Base-by-base conservation (phyloP, 2,888 invertebrate species). In the Pandemis heparana region DNA sequence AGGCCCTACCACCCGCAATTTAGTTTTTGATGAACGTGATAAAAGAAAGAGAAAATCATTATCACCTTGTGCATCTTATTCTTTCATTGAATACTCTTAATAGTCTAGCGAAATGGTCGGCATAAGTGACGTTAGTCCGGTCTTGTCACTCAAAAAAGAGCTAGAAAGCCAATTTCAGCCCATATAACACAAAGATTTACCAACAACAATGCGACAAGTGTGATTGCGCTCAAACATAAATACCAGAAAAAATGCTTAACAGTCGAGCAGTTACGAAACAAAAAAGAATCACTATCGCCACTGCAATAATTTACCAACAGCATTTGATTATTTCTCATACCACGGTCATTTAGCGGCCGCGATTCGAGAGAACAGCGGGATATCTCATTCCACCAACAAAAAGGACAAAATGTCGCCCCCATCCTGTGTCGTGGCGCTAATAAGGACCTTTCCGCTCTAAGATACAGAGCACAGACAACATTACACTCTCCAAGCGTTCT, bases 401-500 rank as follows among this genome's bases (percentile, higher is more conserved):
- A 69, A 65, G 68, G 64, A 60, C 64, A 64, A 70, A 74, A 74
- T 69, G 51, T 61, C 67, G 60, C 46, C 41, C 60, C 60, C n/a
- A 23, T 56, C 68, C 53, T 61, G 23, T 65, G 18, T 60, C 38
- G 74, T 43, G 48, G 9, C 41, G 41, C 41, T 53, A 64, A 69
- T 60, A 60, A 39, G 69, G 64, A 41, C 64, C 69, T 69, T 74
- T 60, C 64, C 56, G 48, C 64, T 64, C 46, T 39, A 56, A 56
- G 61, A 61, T 66, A 71, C 66, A 51, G 66, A n/a, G 53, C 60
- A 67, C 72, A 68, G 67, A 67, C 67, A 63, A 48, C 69, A 74
- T 69, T 65, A 53, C 62, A 62, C 71, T 66, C 64, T 51, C 56
- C 79, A 80, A 79, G 78, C 79, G 79, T 79, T 81, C 80, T 83